Percentiles rank a stretch among this genome's conserved stretches.
phyloP scores from a whole-genome alignment of 2,113 vertebrate genomes.

The Corythoichthys haematopterus region DNA sequence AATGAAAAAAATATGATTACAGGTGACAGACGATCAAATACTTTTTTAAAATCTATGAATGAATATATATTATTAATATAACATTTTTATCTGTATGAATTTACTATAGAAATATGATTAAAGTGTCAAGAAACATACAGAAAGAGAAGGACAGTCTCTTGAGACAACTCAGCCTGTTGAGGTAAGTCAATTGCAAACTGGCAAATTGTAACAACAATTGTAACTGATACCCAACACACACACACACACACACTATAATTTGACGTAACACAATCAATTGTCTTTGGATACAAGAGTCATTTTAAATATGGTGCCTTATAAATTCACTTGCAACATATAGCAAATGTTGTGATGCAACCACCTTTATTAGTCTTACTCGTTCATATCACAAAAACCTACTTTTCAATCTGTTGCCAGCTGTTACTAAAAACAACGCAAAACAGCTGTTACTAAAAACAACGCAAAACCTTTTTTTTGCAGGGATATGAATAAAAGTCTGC shows the following conservation, averaged over 20 bases:
- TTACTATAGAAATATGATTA: conserved; percentile 77
- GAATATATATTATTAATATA: neutral
- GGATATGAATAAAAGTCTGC: conserved; percentile 90
- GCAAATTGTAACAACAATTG: neutral
- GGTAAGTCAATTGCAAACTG: conserved; percentile 65
- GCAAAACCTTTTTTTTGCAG: conserved; percentile 60
- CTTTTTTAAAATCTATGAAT: neutral
- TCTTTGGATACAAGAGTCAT: neutral
- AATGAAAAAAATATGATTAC: neutral
- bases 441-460: neutral
- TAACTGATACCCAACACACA: neutral
- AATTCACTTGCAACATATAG: neutral
- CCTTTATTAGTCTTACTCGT: neutral
- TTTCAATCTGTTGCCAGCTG: neutral
- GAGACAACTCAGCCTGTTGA: conserved; percentile 87
- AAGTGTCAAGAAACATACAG: conserved; percentile 92
- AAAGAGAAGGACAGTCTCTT: conserved; percentile 90
- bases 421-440: neutral
- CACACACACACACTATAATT: too few species aligned
- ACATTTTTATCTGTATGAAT: neutral
- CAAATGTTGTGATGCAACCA: too few species aligned
- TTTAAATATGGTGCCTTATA: neutral
- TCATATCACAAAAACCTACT: neutral
- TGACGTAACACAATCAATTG: neutral
- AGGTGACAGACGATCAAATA: neutral